Evolutionary conservation across 2,888 invertebrate species (phyloP), one percentile per base, ranked within the genome.

Genomic region (Cerceris rybyensis): DNA sequence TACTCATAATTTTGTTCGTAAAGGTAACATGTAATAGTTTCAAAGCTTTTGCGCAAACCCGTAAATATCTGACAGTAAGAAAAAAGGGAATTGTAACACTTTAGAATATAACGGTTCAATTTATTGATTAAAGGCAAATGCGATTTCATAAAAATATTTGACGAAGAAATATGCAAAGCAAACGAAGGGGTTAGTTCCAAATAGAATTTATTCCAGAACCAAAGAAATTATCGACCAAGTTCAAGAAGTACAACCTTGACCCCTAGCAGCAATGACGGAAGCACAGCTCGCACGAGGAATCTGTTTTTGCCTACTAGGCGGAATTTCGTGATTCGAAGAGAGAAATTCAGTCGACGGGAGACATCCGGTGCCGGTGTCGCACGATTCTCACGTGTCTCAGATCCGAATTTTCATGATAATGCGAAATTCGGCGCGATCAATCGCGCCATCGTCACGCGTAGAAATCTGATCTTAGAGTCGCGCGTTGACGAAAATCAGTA

Each of bases 161-260:
- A 1, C 41, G 28, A 52, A 59, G 55, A 42, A 52, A 49, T 58
- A 39, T 16, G 42, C 7, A 7, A 57, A 52, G 50, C 57, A n/a
- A 63, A 9, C 52, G 61, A 67, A 59, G n/a, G 16, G 28, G 16
- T 17, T 49, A 46, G 55, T 52, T 28, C 11, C 9, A 58, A 17
- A 65, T 39, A 59, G 28, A 52, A 59, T 55, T 60, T 42, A 68
- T 73, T 55, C 63, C 55, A 63, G 42, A 28, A 58, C 50, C 50
- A 60, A 39, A 58, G 46, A 46, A 75, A 64, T 67, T 73, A 78
- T 74, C 80, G 84, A 70, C 61, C 70, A 78, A 67, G 69, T 69
- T 65, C 64, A 58, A 59, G 42, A 74, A 81, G 59, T 50, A 49
- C 80, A 80, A 80, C 88, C 87, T 88, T 88, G 87, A 87, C 87